Percentiles rank a stretch among this genome's conserved stretches.
Evolutionary conservation across 2,797 vertebrate species (phyloP).

Genomic region (Peromyscus melanophrys): DNA sequence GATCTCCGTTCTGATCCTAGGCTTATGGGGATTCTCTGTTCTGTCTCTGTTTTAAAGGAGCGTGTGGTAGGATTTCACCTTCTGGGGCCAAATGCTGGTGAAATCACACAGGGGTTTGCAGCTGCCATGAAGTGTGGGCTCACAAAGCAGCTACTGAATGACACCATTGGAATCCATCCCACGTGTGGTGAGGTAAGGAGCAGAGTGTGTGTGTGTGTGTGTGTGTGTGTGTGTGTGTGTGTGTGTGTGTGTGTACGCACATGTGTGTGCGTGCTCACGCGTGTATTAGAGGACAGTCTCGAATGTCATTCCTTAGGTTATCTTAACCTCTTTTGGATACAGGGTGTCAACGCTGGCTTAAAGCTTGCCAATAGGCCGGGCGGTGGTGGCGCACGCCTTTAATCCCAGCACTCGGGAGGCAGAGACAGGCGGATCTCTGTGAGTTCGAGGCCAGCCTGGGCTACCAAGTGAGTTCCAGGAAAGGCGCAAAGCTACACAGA

Average conservation of each 20-base stretch:
- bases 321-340: not conserved
- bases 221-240: not conserved
- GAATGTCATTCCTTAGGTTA: not conserved
- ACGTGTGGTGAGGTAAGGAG: conserved; percentile 96
- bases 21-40: not conserved
- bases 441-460: no score
- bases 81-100: conserved; percentile 97
- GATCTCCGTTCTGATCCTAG: not conserved
- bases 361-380: not conserved
- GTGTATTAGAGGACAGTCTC: not conserved
- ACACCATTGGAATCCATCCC: conserved; percentile 97
- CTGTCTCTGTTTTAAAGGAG: conserved; percentile 88
- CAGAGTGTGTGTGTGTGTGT: no score
- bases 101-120: conserved; percentile 97
- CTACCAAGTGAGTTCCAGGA: no score
- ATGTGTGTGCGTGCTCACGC: not conserved
- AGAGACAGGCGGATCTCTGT: no score
- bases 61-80: conserved; percentile 97
- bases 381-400: no score
- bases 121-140: conserved; percentile 96
- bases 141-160: conserved; percentile 95
- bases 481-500: no score
- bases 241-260: fast-evolving
- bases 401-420: no score
- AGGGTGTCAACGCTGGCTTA: not conserved